Evolutionary conservation across 2,888 invertebrate species (phyloP), one percentile per base, ranked within the genome.

Genomic region (Octonoba sinensis): DNA sequence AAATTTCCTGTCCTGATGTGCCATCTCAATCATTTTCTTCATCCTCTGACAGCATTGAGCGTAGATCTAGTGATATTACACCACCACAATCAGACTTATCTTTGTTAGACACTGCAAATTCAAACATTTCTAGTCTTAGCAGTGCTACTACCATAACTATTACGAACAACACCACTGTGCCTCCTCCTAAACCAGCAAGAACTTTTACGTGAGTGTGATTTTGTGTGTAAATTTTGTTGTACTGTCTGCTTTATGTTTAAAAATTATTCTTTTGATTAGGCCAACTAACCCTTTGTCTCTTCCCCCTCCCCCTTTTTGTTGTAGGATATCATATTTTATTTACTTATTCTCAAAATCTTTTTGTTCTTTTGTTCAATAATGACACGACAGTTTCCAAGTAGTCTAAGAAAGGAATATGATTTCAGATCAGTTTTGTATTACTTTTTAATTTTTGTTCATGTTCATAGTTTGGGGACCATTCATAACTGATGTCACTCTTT

Each of bases 1-100:
- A 85, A 56, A 71, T 81, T 15, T 83, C 85, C 16, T 85, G 84
- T 69, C 85, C 85, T 51, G 82, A 84, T 70, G 79, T 83, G 62
- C 85, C 84, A 51, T 62, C 82, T 44, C 69, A 78, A 36, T 79
- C 70, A 27, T 51, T 54, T 51, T 36, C 8, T 11, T 47, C 49
- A 20, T 51, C 57, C 49, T 49, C 46, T 56, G 24, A 60, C 62
- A 22, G 20, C 18, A 36, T 56, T 46, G 82, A 82, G 15, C 60
- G 76, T 8, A 76, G 82, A 18, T 65, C 82, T 3, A 82, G 82
- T 56, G 82, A 82, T 24, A 76, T 75, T 46, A 59, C 70, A 3
- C 65, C 75, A n/a, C 70, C 74, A 15, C 36, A 44, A 49, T 56
- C 36, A 47, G 54, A 46, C 27, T 36, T 69, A n/a, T 65, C 60